A percentile compares a stretch with the other conserved stretches of the same genome.
These are phyloP conservation scores for Chondrilla cf. caribensis DNA, from an alignment of 37 sponge, comb jelly and placozoan species.

Conservation along the genomic window DNA sequence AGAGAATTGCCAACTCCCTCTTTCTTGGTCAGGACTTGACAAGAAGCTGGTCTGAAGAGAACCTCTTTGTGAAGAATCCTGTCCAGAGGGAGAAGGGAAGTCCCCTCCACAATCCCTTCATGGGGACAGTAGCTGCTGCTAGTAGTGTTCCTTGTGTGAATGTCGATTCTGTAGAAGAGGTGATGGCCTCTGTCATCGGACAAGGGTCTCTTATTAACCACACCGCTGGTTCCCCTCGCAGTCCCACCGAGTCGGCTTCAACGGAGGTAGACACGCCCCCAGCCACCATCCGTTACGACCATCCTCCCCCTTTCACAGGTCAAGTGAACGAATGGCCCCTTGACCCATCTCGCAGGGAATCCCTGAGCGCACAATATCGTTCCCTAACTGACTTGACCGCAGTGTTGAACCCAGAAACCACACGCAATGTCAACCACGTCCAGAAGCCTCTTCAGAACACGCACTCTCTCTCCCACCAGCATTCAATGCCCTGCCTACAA, in stretches of 20 bases:
- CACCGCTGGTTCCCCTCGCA: conserved; percentile 29
- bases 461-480: conserved; percentile 38
- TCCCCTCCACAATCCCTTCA: conserved; percentile 67
- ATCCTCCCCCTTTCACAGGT: conserved; percentile 33
- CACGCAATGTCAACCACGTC: not conserved
- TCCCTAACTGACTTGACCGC: conserved; percentile 67
- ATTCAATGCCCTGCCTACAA: conserved; percentile 64
- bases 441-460: not conserved
- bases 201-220: conserved; percentile 36
- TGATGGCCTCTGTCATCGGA: not conserved
- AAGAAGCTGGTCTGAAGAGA: conserved; percentile 80
- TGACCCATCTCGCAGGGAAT: conserved; percentile 11
- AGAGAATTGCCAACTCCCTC: conserved; percentile 51
- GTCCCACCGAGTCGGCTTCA: conserved; percentile 67
- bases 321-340: conserved; percentile 69
- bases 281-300: conserved; percentile 54
- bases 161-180: conserved; percentile 41
- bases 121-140: conserved; percentile 74
- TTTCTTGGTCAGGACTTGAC: conserved; percentile 26
- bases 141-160: conserved; percentile 82
- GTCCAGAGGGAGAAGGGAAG: conserved; percentile 50
- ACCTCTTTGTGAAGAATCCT: conserved; percentile 41
- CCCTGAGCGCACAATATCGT: conserved; percentile 62
- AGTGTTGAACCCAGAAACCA: conserved; percentile 7
- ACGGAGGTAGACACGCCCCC: conserved; percentile 78